Percentiles rank a stretch among this genome's conserved stretches.
Evolutionary conservation across 2,113 vertebrate species (phyloP).

Genomic region (Tetrao urogallus): DNA sequence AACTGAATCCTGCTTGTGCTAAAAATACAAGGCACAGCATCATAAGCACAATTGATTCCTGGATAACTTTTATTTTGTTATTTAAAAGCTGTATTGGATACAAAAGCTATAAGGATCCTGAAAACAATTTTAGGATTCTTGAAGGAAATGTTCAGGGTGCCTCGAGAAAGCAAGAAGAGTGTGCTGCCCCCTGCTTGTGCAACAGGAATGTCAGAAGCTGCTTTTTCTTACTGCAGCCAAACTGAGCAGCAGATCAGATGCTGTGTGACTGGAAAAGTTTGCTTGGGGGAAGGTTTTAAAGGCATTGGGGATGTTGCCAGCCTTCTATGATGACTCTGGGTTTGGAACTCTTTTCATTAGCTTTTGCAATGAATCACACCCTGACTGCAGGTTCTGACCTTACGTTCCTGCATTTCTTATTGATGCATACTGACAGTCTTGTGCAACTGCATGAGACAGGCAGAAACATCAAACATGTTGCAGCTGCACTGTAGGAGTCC

Average conservation of each 20-base stretch:
- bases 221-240: too few species aligned
- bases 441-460: neutral
- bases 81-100: neutral
- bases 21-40: neutral
- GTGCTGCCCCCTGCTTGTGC: neutral
- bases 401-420: neutral
- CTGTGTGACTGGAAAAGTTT: neutral
- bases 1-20: neutral
- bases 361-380: neutral
- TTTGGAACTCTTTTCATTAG: neutral
- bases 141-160: neutral
- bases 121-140: neutral
- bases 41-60: rapidly evolving
- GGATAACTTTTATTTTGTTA: neutral
- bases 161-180: neutral
- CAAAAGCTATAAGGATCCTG: too few species aligned
- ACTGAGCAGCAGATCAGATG: neutral
- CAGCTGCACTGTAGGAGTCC: neutral
- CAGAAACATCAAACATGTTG: neutral
- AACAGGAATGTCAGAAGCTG: neutral
- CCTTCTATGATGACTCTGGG: neutral
- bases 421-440: neutral
- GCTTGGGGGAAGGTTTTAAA: neutral
- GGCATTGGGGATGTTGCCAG: neutral
- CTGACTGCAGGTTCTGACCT: neutral